These are phyloP conservation scores for Leuciscus idus DNA, from an alignment of 2,113 vertebrate genomes.

Conservation along the genomic window DNA sequence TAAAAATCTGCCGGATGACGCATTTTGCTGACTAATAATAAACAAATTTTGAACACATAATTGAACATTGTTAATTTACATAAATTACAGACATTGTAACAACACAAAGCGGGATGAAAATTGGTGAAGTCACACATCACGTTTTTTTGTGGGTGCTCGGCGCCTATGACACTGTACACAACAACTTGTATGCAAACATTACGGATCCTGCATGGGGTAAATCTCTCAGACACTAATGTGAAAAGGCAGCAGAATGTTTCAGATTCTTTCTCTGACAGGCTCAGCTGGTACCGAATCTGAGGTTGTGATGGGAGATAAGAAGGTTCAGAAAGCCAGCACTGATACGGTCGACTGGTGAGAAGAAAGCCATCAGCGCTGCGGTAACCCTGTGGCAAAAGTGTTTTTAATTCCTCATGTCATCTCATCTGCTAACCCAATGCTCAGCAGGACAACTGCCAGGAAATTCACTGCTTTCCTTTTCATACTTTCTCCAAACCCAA, in stretches of 20 bases:
- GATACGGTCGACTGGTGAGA: slow-evolving; percentile 1
- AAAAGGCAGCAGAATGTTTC: neutral
- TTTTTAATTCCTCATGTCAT: slow-evolving; percentile 41
- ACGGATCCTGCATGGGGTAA: neutral
- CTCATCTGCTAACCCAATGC: neutral
- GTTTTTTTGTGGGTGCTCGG: no score
- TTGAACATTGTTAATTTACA: no score
- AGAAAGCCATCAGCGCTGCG: slow-evolving; percentile 6
- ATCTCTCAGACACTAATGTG: neutral
- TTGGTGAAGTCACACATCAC: no score
- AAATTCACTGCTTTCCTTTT: slow-evolving; percentile 32
- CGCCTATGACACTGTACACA: no score
- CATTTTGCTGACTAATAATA: no score
- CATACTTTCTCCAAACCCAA: slow-evolving; percentile 38
- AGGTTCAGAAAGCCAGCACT: neutral
- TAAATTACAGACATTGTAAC: no score
- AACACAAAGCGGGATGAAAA: no score
- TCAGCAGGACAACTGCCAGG: slow-evolving; percentile 23
- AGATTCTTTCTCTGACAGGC: slow-evolving; percentile 29
- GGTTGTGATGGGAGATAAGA: slow-evolving; percentile 38
- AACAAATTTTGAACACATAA: no score
- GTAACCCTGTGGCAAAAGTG: slow-evolving; percentile 20
- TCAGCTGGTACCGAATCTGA: slow-evolving; percentile 11
- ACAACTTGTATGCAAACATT: neutral
- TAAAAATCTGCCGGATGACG: no score